Conservation (phyloP, 2,888 invertebrate species). For the Hipparchia semele region DNA sequence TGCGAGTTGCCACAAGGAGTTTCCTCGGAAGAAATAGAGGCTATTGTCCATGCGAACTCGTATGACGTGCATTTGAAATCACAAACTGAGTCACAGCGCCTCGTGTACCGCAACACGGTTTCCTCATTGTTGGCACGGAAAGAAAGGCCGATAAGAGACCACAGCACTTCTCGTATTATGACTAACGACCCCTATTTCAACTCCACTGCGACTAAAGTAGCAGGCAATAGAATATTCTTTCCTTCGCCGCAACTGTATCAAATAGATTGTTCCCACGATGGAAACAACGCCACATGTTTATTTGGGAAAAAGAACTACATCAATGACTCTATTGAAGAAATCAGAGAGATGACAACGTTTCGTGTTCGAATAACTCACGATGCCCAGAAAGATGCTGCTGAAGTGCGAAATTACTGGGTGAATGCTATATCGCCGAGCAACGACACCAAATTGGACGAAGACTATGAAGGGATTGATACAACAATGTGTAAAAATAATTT, state of each 20-base stretch:
- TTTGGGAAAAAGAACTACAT: conserved; percentile 62
- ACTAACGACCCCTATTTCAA: conserved; percentile 83
- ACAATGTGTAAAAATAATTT: conserved; percentile 66
- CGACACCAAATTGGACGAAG: conserved; percentile 52
- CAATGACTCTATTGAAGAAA: conserved; percentile 54
- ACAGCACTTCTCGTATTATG: conserved; percentile 79
- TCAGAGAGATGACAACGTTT: conserved; percentile 51
- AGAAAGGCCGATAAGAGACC: conserved; percentile 69
- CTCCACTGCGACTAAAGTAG: conserved; percentile 82
- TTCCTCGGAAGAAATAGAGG: conserved; percentile 68
- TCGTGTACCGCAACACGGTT: conserved; percentile 72
- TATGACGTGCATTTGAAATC: conserved; percentile 82
- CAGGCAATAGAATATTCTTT: conserved; percentile 82
- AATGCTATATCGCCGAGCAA: conserved; percentile 59
- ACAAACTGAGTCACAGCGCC: conserved; percentile 57
- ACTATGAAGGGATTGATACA: conserved; percentile 58
- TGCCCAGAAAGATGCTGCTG: conserved; percentile 51
- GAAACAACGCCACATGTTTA: conserved; percentile 66
- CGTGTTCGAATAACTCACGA: conserved; percentile 65
- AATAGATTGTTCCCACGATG: conserved; percentile 60
- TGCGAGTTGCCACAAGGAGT: conserved; percentile 76
- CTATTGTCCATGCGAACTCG: conserved; percentile 74
- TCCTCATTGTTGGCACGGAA: conserved; percentile 54
- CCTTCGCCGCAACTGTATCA: conserved; percentile 83
- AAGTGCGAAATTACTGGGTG: conserved; percentile 63